A percentile compares a stretch with the other conserved stretches of the same genome.
These are phyloP conservation scores for Natrix natrix DNA, from an alignment of 2,797 vertebrate genomes.

Conservation along the genomic window DNA sequence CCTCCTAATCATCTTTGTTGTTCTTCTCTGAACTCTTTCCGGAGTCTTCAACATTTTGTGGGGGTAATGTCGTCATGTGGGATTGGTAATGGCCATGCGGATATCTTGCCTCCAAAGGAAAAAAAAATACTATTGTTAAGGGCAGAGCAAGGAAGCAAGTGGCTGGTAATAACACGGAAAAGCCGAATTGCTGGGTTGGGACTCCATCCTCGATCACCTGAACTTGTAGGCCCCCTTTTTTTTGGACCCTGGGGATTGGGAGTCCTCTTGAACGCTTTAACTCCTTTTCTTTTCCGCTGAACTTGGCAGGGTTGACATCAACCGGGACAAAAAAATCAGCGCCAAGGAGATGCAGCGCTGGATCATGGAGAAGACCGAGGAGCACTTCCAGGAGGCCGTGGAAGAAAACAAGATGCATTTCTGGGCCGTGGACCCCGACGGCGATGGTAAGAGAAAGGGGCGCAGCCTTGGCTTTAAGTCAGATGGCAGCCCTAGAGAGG, in stretches of 20 bases:
- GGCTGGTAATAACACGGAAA: background rate
- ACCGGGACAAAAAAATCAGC: conserved; percentile 84
- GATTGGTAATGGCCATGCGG: background rate
- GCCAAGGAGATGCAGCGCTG: conserved; percentile 96
- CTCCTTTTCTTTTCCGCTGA: accelerated
- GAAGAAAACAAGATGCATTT: conserved; percentile 92
- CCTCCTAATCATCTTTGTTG: too few species aligned
- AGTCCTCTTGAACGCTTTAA: background rate
- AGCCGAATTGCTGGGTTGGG: too few species aligned
- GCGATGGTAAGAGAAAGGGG: conserved; percentile 78
- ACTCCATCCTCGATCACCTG: background rate
- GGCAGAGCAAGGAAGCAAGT: background rate
- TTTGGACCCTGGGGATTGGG: accelerated
- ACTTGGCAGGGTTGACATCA: conserved; percentile 83
- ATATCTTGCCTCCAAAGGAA: background rate
- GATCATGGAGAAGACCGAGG: conserved; percentile 97
- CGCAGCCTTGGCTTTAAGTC: accelerated
- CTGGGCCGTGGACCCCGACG: conserved; percentile 88
- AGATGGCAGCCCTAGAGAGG: background rate
- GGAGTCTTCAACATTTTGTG: too few species aligned
- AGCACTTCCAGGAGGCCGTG: conserved; percentile 93
- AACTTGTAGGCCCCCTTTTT: background rate
- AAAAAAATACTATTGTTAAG: background rate
- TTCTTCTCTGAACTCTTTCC: too few species aligned
- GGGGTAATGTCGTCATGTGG: background rate